Percentiles rank a stretch among this genome's conserved stretches.
phyloP scores from a whole-genome alignment of 2,888 invertebrate species.

The Julus scanicus region DNA sequence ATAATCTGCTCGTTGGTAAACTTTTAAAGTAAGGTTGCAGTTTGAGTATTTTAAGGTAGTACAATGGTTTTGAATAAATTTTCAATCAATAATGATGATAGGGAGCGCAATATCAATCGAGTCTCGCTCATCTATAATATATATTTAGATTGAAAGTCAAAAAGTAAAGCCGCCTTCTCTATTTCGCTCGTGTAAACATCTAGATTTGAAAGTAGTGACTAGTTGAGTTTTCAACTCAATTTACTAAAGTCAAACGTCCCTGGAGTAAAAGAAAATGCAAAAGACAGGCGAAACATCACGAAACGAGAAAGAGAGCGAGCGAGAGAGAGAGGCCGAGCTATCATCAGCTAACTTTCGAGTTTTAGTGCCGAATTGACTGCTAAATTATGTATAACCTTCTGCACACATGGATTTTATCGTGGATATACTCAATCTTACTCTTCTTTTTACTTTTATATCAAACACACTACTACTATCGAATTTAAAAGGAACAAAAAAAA shows the following conservation, averaged over 20 bases:
- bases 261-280: slow-evolving; percentile 21
- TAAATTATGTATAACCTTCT: slow-evolving; percentile 35
- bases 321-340: background rate
- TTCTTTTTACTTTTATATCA: background rate
- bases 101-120: slow-evolving; percentile 25
- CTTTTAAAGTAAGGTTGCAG: too few relatives aligned
- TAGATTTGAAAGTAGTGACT: slow-evolving; percentile 4
- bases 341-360: slow-evolving; percentile 37
- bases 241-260: slow-evolving; percentile 28
- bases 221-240: slow-evolving; percentile 22
- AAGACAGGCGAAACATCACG: background rate
- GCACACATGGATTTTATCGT: slow-evolving; percentile 21
- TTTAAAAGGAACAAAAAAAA: background rate
- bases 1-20: too few relatives aligned
- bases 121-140: background rate
- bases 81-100: background rate
- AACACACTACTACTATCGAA: background rate
- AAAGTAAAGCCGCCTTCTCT: background rate
- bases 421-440: background rate
- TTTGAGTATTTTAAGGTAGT: too few relatives aligned
- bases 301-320: background rate
- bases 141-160: background rate
- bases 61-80: background rate
- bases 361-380: slow-evolving; percentile 38
- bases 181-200: background rate